Evolutionary conservation across 2,113 vertebrate species (phyloP).

Genomic region (Microcebus griseorufus): DNA sequence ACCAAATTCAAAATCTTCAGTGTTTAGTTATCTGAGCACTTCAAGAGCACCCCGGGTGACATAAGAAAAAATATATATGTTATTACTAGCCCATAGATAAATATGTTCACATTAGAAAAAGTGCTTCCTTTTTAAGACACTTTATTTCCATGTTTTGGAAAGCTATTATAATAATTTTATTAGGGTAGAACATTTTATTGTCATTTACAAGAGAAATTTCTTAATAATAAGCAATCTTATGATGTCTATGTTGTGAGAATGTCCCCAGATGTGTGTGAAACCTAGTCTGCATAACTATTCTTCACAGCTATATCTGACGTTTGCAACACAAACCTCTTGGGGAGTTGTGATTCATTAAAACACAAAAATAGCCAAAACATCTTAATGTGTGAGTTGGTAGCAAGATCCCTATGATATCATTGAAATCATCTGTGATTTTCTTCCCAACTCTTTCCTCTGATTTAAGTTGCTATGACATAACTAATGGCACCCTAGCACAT

Average conservation of each 20-base stretch:
- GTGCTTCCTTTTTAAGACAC: background rate
- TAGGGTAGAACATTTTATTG: background rate
- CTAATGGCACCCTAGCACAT: background rate
- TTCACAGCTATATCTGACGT: background rate
- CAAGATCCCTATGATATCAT: background rate
- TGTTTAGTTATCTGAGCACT: background rate
- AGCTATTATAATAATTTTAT: background rate
- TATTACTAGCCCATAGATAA: background rate
- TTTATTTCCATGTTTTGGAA: background rate
- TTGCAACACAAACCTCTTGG: background rate
- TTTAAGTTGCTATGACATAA: background rate
- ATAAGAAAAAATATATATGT: background rate
- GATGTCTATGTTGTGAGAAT: background rate
- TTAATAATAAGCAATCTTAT: background rate
- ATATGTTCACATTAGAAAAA: background rate
- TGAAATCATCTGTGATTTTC: background rate
- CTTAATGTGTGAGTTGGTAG: background rate
- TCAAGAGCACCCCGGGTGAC: background rate
- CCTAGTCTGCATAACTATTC: background rate
- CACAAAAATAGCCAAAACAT: background rate
- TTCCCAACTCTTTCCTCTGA: background rate
- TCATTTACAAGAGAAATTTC: background rate
- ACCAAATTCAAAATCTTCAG: slow-evolving; percentile 10
- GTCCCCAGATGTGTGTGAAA: background rate
- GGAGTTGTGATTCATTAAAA: background rate